Evolutionary conservation across 2,113 vertebrate species (phyloP).

Genomic region (Cyprinodon brontotheroides): DNA sequence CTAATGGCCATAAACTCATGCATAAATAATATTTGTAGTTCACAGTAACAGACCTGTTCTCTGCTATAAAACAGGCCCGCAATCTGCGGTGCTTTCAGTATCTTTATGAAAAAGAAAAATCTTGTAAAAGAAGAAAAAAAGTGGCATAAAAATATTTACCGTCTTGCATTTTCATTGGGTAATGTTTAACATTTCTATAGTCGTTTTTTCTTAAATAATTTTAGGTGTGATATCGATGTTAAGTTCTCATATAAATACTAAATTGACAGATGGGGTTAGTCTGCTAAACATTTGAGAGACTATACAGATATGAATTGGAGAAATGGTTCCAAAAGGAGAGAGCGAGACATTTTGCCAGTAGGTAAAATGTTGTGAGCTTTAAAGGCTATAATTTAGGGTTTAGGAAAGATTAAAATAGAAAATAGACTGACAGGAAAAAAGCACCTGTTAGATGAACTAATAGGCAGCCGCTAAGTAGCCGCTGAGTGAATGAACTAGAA

Average conservation of each 20-base stretch:
- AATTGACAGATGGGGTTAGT: neutral
- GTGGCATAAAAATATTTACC: neutral
- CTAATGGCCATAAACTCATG: slow-evolving; percentile 46
- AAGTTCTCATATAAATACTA: neutral
- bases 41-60: slow-evolving; percentile 24
- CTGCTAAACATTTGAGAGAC: too few species aligned
- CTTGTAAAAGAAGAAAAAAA: neutral
- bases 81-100: neutral
- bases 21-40: slow-evolving; percentile 51
- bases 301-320: too few species aligned
- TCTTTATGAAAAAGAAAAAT: neutral
- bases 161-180: neutral
- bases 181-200: neutral
- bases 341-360: neutral
- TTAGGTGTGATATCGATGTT: neutral
- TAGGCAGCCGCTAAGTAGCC: slow-evolving; percentile 7
- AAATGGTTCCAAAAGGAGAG: neutral
- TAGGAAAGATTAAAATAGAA: neutral
- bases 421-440: slow-evolving; percentile 18
- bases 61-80: slow-evolving; percentile 5
- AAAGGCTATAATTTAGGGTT: neutral
- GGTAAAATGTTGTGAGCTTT: neutral
- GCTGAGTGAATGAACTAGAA: slow-evolving; percentile 12
- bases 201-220: neutral
- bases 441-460: slow-evolving; percentile 7